Conservation (phyloP, 2,888 invertebrate species). For the Cephus nigrinus region DNA sequence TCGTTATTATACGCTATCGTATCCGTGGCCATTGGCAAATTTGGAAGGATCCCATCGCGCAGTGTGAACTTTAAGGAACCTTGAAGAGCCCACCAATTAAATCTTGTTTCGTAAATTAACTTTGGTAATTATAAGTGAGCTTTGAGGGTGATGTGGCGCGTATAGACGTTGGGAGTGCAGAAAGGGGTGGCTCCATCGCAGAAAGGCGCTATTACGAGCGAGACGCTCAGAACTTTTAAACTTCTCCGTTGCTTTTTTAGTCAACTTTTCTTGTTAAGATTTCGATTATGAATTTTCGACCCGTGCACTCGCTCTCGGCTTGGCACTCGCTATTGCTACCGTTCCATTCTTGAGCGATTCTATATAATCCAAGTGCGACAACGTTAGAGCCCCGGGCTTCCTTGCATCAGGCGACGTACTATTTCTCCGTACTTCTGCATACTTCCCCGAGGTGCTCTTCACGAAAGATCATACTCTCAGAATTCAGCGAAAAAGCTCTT, state of each 20-base stretch:
- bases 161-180: slow-evolving; percentile 23
- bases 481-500: too few relatives aligned
- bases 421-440: too few relatives aligned
- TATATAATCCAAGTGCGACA: too few relatives aligned
- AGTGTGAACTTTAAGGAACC: slow-evolving; percentile 41
- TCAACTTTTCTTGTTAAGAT: slow-evolving; percentile 50
- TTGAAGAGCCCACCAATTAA: slow-evolving; percentile 47
- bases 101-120: slow-evolving; percentile 49
- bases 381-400: too few relatives aligned
- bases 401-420: too few relatives aligned
- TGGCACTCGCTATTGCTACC: too few relatives aligned
- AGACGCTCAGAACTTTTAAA: slow-evolving; percentile 38
- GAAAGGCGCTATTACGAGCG: slow-evolving; percentile 35
- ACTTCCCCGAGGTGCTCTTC: too few relatives aligned
- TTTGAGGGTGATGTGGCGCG: slow-evolving; percentile 30
- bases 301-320: not conserved
- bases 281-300: slow-evolving; percentile 38
- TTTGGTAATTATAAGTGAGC: slow-evolving; percentile 47
- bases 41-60: slow-evolving; percentile 5
- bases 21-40: too few relatives aligned
- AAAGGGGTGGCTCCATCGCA: slow-evolving; percentile 3
- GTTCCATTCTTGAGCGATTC: too few relatives aligned
- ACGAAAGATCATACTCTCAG: too few relatives aligned
- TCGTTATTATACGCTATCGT: too few relatives aligned
- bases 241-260: slow-evolving; percentile 43